These are phyloP conservation scores for Drosophila engyochracea DNA, from an alignment of 2,888 invertebrate genomes.

Conservation along the genomic window DNA sequence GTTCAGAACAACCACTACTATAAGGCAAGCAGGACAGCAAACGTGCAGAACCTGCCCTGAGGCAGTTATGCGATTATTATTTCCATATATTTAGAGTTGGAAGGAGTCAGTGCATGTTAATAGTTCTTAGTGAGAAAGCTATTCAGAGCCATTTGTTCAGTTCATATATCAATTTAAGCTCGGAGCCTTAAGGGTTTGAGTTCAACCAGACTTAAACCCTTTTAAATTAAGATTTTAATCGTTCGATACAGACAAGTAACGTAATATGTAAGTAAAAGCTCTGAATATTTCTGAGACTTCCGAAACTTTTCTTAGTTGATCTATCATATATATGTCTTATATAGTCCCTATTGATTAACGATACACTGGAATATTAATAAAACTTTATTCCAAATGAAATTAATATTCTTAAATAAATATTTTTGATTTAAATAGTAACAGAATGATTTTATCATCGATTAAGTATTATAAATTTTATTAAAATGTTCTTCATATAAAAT, in stretches of 20 bases:
- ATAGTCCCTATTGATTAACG: background rate
- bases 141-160: background rate
- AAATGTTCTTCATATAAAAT: background rate
- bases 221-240: background rate
- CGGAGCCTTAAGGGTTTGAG: background rate
- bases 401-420: background rate
- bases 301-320: background rate
- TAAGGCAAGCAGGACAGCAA: constrained; percentile 9
- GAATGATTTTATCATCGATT: background rate
- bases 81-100: background rate
- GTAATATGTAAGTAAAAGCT: background rate
- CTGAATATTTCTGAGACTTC: background rate
- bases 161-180: background rate
- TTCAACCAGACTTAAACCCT: background rate
- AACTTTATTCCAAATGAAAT: background rate
- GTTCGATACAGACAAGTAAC: background rate
- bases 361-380: background rate
- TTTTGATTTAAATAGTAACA: background rate
- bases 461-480: background rate
- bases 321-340: background rate
- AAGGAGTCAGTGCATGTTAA: constrained; percentile 15
- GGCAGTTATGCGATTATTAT: constrained; percentile 30
- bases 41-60: constrained; percentile 9
- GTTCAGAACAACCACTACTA: constrained; percentile 8
- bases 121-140: background rate